Percentiles rank a stretch among this genome's conserved stretches.
Evolutionary conservation across 2,113 vertebrate species (phyloP).

Genomic region (Pachyramphus minor): DNA sequence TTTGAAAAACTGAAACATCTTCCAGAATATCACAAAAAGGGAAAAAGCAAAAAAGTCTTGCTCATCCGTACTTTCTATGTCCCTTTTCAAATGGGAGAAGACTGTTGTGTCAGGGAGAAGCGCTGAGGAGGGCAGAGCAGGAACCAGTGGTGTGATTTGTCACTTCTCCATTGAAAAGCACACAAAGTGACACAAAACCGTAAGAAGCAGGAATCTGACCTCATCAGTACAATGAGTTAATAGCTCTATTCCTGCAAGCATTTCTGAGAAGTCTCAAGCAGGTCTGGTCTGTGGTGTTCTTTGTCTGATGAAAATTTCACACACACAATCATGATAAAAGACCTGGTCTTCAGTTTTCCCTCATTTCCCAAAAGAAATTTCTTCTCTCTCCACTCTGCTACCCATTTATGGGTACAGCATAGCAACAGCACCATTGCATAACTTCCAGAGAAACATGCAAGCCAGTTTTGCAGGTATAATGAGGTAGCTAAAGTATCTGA

Average conservation of each 20-base stretch:
- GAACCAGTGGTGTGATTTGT: not conserved
- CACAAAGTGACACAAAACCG: not conserved
- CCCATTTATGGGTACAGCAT: not conserved
- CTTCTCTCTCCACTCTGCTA: not conserved
- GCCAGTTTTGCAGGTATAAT: not conserved
- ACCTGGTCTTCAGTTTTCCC: not conserved
- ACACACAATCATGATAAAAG: not conserved
- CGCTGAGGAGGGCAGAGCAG: not conserved
- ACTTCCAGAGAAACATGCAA: not conserved
- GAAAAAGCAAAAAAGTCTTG: not conserved
- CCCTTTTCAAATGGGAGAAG: not conserved
- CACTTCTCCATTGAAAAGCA: not conserved
- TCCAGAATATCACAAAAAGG: not conserved
- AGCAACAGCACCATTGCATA: not conserved
- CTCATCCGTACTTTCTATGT: not conserved
- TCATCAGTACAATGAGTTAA: not conserved
- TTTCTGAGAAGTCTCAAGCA: not conserved
- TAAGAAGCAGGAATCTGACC: not conserved
- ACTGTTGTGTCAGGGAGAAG: not conserved
- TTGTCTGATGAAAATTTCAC: not conserved
- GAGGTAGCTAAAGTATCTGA: not conserved
- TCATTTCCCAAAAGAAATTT: not conserved
- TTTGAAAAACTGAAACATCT: not conserved
- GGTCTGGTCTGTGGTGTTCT: not conserved
- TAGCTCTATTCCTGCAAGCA: not conserved